Evolutionary conservation across 35 echinoderm and acorn worm species (phyloP).

Genomic region (Ophioderma brevispina): DNA sequence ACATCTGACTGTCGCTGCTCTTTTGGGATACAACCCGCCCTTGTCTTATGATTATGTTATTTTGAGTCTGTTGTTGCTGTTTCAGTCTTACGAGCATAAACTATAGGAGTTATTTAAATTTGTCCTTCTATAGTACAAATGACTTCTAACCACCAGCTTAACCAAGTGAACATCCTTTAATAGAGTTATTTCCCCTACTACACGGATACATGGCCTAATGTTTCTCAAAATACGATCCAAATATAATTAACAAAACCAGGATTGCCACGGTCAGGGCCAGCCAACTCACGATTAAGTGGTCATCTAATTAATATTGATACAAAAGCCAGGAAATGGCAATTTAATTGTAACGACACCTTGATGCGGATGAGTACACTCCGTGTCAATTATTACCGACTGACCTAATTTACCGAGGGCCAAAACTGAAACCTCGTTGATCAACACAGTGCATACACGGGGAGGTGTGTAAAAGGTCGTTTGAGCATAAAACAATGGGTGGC

Average conservation of each 20-base stretch:
- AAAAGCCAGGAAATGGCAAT: not conserved
- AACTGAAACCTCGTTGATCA: not conserved
- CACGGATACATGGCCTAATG: not conserved
- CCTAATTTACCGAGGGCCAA: not conserved
- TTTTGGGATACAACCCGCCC: too few species aligned
- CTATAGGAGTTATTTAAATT: conserved; percentile 1
- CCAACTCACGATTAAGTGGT: not conserved
- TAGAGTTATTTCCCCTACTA: not conserved
- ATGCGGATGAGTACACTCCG: not conserved
- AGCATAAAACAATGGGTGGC: conserved; percentile 9
- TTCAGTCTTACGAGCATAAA: not conserved
- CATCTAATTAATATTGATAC: not conserved
- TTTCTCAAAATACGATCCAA: not conserved
- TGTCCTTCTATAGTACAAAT: not conserved
- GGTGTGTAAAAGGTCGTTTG: conserved; percentile 1
- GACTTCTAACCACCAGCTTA: not conserved
- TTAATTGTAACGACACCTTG: not conserved
- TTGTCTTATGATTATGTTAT: too few species aligned
- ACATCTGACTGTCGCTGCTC: not conserved
- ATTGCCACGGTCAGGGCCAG: not conserved
- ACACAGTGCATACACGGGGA: not conserved
- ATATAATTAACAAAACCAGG: not conserved
- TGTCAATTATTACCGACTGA: not conserved
- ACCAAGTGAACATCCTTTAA: not conserved
- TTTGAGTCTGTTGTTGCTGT: not conserved